Percentiles rank a stretch among this genome's conserved stretches.
phyloP scores from a whole-genome alignment of 2,797 vertebrate genomes.

The Anas bahamensis region DNA sequence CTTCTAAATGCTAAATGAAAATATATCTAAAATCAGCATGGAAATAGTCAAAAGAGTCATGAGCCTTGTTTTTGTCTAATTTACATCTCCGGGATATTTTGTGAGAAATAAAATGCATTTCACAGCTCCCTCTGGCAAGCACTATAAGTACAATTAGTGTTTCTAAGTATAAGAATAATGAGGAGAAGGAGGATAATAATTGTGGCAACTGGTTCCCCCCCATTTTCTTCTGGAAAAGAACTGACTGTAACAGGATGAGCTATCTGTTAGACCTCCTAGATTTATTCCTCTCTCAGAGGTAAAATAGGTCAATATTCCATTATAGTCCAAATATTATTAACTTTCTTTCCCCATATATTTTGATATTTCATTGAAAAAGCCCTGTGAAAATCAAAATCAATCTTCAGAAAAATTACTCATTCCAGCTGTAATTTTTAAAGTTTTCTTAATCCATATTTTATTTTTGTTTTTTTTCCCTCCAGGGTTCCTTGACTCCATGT shows the following conservation, averaged over 20 bases:
- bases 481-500: background rate
- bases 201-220: background rate
- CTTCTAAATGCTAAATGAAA: background rate
- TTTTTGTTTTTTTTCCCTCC: background rate
- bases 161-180: background rate
- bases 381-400: background rate
- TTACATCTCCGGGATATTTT: background rate
- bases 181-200: background rate
- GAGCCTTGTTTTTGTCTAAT: background rate
- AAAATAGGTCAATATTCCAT: constrained; percentile 52
- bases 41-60: background rate
- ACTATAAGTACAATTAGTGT: background rate
- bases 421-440: background rate
- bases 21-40: background rate
- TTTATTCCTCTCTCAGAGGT: background rate
- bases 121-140: background rate
- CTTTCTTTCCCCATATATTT: background rate
- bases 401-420: background rate
- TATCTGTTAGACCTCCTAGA: background rate
- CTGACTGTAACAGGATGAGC: background rate
- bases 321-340: background rate
- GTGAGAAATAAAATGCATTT: background rate
- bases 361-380: background rate
- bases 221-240: background rate
- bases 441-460: background rate